Conservation (phyloP, 2,797 vertebrate species). For the Ctenosaura bakeri region DNA sequence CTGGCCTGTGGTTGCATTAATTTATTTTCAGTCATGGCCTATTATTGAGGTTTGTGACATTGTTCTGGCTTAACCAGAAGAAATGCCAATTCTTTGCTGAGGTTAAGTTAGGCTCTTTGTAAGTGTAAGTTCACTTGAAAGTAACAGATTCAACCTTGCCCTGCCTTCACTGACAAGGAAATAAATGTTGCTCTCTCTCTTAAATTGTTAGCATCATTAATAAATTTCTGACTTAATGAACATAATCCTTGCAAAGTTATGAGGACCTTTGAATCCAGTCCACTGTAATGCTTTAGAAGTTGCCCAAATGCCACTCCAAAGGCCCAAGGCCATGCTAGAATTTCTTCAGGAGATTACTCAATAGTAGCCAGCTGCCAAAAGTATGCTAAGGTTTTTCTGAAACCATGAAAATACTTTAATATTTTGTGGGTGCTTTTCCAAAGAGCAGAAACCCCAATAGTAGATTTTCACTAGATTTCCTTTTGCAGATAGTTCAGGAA, state of each 20-base stretch:
- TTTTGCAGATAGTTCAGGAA: slow-evolving; percentile 25
- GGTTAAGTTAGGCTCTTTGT: not conserved
- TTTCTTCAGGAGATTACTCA: slow-evolving; percentile 39
- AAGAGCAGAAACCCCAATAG: slow-evolving; percentile 43
- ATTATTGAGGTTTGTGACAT: not conserved
- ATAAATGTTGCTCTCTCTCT: slow-evolving; percentile 7
- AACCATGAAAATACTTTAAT: slow-evolving; percentile 53
- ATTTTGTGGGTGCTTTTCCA: slow-evolving; percentile 41
- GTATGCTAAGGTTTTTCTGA: slow-evolving; percentile 30
- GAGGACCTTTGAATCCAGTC: slow-evolving; percentile 43
- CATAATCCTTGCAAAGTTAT: slow-evolving; percentile 25
- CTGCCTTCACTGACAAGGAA: slow-evolving; percentile 42
- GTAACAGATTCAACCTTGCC: slow-evolving; percentile 57
- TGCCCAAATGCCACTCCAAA: not conserved
- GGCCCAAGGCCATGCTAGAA: slow-evolving; percentile 41
- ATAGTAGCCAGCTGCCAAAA: slow-evolving; percentile 41
- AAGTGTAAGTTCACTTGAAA: slow-evolving; percentile 63
- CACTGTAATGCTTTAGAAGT: slow-evolving; percentile 23
- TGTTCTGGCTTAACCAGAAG: not conserved
- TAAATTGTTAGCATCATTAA: slow-evolving; percentile 36
- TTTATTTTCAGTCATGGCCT: not conserved
- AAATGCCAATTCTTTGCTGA: not conserved
- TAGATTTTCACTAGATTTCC: slow-evolving; percentile 48
- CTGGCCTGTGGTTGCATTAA: slow-evolving; percentile 33
- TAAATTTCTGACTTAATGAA: slow-evolving; percentile 39